These are phyloP conservation scores for Xerus inauris DNA, from an alignment of 2,113 vertebrate genomes.

Conservation along the genomic window DNA sequence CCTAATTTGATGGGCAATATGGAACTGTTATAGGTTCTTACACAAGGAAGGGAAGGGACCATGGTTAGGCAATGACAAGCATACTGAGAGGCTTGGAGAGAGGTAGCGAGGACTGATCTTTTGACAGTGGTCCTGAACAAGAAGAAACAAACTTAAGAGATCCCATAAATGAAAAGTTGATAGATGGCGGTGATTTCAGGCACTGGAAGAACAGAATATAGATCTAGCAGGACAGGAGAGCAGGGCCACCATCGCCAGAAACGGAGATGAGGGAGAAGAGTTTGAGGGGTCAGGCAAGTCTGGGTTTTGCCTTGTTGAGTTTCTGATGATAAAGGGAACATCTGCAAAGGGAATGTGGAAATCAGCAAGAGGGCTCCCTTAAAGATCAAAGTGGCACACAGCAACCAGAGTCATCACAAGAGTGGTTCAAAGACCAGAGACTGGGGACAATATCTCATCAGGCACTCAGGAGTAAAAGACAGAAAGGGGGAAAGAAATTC, in stretches of 20 bases:
- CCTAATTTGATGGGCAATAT: not conserved
- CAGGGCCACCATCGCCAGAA: not conserved
- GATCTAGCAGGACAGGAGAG: not conserved
- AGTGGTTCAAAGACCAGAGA: not conserved
- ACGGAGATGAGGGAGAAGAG: not conserved
- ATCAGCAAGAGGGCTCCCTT: not conserved
- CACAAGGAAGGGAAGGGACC: not conserved
- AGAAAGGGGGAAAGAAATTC: not conserved
- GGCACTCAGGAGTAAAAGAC: not conserved
- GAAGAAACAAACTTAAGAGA: not conserved
- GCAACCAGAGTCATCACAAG: not conserved
- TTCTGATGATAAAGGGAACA: not conserved
- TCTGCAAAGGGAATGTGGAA: not conserved
- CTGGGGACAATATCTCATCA: not conserved
- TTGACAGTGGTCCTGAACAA: not conserved
- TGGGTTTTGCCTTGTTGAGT: not conserved
- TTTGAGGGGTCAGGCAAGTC: not conserved
- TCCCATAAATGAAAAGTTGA: not conserved
- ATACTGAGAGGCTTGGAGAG: not conserved
- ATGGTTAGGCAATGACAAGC: not conserved
- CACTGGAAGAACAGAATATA: not conserved
- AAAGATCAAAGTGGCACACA: not conserved
- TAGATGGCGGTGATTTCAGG: not conserved
- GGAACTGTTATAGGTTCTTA: not conserved
- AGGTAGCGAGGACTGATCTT: not conserved